Base-by-base conservation (phyloP, 2,888 invertebrate genomes). In the Plebejus melissa region DNA sequence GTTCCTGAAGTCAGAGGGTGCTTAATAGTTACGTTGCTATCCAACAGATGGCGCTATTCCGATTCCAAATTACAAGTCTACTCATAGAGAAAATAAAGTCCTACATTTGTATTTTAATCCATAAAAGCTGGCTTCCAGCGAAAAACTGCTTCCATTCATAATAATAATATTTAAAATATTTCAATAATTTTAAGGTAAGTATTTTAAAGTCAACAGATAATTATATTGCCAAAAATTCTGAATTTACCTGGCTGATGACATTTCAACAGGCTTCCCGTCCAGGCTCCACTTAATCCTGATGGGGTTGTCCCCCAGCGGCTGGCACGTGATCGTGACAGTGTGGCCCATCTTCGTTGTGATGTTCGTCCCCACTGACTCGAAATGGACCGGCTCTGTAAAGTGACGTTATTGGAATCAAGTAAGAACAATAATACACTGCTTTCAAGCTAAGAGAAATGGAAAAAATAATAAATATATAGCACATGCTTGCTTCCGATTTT, bases 251-350 rank as follows among this genome's bases (percentile, higher is more conserved):
- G 91, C 85, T 3, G 90, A 85, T 22, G 89, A 85, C 77, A 90
- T 94, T 84, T 96, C 96, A 71, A 96, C 88, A 50, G 95, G 94
- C 76, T 95, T 95, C 76, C 95, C 96, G 83, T 96, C 95, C 81
- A 96, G 94, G 74, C 94, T 95, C 98, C 98, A 98, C 75, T 95
- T 95, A 72, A 98, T 95, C 82, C 96, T 95, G 76, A 98, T 96
- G 7, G 98, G 98, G 82, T 95, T 96, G 87, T 98, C 98, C 1
- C 98, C 98, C 78, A 96, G 94, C 0, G 97, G 97, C 78, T 95
- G 95, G 83, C 98, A 98, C 69, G 95, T 94, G 75, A 98, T 86
- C 0, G 95, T 95, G 7, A 96, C 95, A 1, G 96, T 95, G 79
- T 96, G 94, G 22, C 97, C 96, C 78, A 96, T 94, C 79, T 96